Evolutionary conservation across 2,888 invertebrate genomes (phyloP).

Genomic region (Smittia sp.): DNA sequence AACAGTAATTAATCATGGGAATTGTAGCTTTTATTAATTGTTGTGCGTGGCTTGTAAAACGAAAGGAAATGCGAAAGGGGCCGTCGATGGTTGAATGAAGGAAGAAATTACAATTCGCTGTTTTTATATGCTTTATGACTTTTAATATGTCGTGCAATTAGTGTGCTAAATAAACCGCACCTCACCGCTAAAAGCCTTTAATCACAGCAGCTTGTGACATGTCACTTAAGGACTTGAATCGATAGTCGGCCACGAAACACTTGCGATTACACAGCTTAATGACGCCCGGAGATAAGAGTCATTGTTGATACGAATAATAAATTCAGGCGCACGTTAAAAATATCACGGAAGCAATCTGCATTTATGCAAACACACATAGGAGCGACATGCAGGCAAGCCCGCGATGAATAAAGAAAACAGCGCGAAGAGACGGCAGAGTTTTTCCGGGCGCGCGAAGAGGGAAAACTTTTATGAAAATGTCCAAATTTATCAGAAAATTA

Average conservation of each 20-base stretch:
- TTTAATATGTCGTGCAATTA: conserved; percentile 18
- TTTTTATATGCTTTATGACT: conserved; percentile 11
- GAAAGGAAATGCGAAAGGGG: not conserved
- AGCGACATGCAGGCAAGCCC: not conserved
- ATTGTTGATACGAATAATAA: not conserved
- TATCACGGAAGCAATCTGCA: not conserved
- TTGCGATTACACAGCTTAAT: not conserved
- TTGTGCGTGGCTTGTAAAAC: conserved; percentile 22
- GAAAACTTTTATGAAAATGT: conserved; percentile 11
- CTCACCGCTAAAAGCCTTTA: not conserved
- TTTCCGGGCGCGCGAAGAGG: not conserved
- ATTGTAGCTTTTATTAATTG: conserved; percentile 30
- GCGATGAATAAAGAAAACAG: not conserved
- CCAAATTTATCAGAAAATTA: conserved; percentile 26
- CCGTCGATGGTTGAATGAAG: not conserved
- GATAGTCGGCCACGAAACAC: not conserved
- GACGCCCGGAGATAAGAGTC: not conserved
- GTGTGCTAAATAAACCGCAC: not conserved
- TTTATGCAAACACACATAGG: not conserved
- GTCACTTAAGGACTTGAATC: conserved; percentile 3
- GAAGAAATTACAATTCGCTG: conserved; percentile 15
- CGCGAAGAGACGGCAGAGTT: too few relatives aligned
- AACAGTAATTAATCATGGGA: conserved; percentile 31
- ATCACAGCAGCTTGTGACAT: not conserved
- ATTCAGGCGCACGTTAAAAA: not conserved